Evolutionary conservation across 1,140 invertebrate species (phyloP).

Genomic region (Heterodera schachtii): DNA sequence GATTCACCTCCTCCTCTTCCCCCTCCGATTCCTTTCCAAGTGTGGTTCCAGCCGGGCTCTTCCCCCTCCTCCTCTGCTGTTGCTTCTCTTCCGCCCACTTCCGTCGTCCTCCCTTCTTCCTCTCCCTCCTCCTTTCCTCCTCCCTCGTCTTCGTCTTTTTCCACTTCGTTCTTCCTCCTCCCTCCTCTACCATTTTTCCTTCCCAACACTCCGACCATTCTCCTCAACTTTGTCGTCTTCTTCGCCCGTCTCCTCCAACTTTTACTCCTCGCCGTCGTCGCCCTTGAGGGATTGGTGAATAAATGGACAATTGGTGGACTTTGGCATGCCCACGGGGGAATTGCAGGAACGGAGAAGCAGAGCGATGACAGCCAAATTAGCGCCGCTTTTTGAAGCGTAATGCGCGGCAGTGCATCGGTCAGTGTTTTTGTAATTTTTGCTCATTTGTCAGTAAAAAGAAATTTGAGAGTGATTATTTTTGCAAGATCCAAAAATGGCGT

Average conservation of each 20-base stretch:
- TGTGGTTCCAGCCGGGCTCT: neutral
- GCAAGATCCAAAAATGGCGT: neutral
- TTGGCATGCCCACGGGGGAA: neutral
- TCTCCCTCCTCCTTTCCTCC: neutral
- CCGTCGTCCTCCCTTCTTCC: neutral
- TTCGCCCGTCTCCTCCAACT: neutral
- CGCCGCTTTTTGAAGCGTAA: constrained; percentile 4
- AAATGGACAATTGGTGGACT: neutral
- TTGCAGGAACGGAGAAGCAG: no score
- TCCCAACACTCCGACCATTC: neutral
- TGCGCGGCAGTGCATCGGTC: constrained; percentile 11
- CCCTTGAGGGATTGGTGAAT: neutral
- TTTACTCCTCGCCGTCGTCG: neutral
- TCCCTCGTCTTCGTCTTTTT: neutral
- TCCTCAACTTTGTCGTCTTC: neutral
- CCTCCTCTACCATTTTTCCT: neutral
- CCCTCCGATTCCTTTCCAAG: neutral
- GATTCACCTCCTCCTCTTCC: neutral
- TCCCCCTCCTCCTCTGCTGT: neutral
- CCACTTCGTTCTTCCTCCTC: neutral
- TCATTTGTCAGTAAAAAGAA: neutral
- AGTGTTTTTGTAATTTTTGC: neutral
- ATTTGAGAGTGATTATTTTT: neutral
- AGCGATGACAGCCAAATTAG: neutral
- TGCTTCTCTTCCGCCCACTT: neutral